Percentiles rank a stretch among this genome's conserved stretches.
Conservation (phyloP, 2,888 invertebrate genomes). For the Parasteatoda lunata region DNA sequence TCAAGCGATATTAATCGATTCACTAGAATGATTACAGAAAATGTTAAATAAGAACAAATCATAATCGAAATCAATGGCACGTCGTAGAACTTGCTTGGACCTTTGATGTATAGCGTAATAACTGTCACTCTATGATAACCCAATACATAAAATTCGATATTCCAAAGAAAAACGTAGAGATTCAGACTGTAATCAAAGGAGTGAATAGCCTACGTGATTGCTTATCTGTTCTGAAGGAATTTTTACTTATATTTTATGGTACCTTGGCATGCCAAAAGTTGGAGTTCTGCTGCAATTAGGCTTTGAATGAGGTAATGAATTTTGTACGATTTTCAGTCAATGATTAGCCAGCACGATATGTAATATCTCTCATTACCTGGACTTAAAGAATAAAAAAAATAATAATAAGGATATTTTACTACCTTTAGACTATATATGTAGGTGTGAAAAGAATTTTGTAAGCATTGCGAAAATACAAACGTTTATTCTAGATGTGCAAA, state of each 20-base stretch:
- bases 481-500: no score
- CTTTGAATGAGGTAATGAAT: background rate
- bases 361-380: background rate
- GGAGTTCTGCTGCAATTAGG: background rate
- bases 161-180: background rate
- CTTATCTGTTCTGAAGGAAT: background rate
- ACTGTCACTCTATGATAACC: background rate
- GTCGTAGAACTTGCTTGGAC: background rate
- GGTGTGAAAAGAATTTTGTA: no score
- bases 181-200: background rate
- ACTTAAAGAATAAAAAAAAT: no score
- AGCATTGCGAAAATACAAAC: no score
- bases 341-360: background rate
- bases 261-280: background rate
- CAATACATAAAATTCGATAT: background rate
- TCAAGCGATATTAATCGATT: background rate
- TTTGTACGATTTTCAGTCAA: background rate
- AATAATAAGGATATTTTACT: no score
- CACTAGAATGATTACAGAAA: background rate
- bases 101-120: constrained; percentile 1
- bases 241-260: background rate
- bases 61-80: background rate
- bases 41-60: background rate
- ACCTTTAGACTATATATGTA: no score
- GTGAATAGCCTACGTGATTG: background rate